A percentile compares a stretch with the other conserved stretches of the same genome.
phyloP scores from a whole-genome alignment of 2,113 vertebrate species.

The Channa maculata region DNA sequence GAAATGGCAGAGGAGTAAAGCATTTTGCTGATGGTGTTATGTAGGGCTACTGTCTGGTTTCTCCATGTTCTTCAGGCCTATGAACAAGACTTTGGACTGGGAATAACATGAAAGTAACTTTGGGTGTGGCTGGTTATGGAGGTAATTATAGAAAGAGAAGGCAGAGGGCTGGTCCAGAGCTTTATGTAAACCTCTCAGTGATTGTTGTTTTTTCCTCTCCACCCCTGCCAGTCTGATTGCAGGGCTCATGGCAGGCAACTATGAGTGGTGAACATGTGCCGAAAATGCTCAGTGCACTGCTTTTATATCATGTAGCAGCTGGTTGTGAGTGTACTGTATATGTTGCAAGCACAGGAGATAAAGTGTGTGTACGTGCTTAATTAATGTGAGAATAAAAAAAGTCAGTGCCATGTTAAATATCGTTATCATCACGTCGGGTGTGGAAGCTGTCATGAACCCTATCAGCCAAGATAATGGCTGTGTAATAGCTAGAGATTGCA shows the following conservation, averaged over 20 bases:
- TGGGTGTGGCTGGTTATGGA: slow-evolving; percentile 61
- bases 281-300: slow-evolving; percentile 5
- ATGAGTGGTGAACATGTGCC: slow-evolving; percentile 12
- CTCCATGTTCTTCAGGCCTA: not conserved
- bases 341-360: not conserved
- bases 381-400: slow-evolving; percentile 31
- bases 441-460: slow-evolving; percentile 32
- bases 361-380: slow-evolving; percentile 8
- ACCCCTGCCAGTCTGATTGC: slow-evolving; percentile 57
- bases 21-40: not conserved
- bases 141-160: slow-evolving; percentile 70
- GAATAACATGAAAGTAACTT: slow-evolving; percentile 52
- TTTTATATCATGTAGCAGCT: slow-evolving; percentile 5
- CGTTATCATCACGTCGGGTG: slow-evolving; percentile 28
- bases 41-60: not conserved
- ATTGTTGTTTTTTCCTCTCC: slow-evolving; percentile 68
- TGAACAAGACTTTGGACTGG: slow-evolving; percentile 10
- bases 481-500: slow-evolving; percentile 46
- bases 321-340: not conserved
- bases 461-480: slow-evolving; percentile 46
- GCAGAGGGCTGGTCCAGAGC: slow-evolving; percentile 39
- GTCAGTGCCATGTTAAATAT: slow-evolving; percentile 36
- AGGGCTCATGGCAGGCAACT: slow-evolving; percentile 32
- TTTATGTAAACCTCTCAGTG: slow-evolving; percentile 49
- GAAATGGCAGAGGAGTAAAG: not conserved